Evolutionary conservation across 2,797 vertebrate species (phyloP).

Genomic region (Catharus ustulatus): DNA sequence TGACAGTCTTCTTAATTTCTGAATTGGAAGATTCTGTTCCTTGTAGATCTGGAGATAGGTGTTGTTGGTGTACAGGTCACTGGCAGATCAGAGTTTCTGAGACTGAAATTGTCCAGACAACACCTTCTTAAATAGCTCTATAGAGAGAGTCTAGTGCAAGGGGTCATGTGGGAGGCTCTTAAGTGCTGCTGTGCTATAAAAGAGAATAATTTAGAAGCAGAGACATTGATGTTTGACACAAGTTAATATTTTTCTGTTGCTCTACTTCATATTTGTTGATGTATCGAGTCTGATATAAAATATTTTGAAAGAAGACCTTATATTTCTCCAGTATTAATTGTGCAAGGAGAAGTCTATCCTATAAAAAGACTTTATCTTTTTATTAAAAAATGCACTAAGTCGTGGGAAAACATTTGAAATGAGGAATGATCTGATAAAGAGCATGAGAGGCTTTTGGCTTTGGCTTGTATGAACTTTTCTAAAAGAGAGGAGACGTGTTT

Average conservation of each 20-base stretch:
- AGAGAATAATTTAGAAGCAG: neutral
- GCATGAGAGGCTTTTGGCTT: slow-evolving; percentile 1
- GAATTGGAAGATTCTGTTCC: neutral
- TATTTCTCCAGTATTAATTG: neutral
- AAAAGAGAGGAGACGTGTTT: neutral
- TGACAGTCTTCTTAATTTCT: neutral
- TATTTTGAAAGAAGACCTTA: slow-evolving; percentile 36
- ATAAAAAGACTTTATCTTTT: slow-evolving; percentile 63
- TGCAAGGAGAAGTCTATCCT: slow-evolving; percentile 28
- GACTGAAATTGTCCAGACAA: neutral
- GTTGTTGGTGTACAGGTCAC: neutral
- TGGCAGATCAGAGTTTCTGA: neutral
- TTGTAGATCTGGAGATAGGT: rapidly evolving
- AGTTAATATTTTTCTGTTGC: slow-evolving; percentile 7
- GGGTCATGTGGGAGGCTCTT: neutral
- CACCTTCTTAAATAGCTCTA: rapidly evolving
- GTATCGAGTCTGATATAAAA: neutral
- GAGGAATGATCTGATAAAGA: slow-evolving; percentile 54
- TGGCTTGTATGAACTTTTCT: neutral
- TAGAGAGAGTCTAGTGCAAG: neutral
- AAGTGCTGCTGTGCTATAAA: neutral
- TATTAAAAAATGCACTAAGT: slow-evolving; percentile 52
- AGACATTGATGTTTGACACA: neutral
- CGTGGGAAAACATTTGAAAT: slow-evolving; percentile 53
- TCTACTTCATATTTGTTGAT: neutral